These are phyloP conservation scores for Phlogophora meticulosa DNA, from an alignment of 2,888 invertebrate genomes.

Conservation along the genomic window DNA sequence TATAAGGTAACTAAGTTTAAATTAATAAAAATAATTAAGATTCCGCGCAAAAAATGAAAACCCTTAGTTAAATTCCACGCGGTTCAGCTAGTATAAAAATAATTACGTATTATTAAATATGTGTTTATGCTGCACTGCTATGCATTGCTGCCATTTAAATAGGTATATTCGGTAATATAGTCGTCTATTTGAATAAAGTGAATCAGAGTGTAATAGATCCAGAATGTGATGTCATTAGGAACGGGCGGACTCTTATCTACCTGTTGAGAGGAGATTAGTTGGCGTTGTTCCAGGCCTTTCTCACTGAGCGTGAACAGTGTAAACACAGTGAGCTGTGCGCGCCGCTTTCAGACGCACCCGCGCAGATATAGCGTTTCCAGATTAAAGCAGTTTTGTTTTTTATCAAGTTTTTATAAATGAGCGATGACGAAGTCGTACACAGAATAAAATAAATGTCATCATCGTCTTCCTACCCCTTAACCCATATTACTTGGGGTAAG, in stretches of 20 bases:
- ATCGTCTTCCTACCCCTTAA: too few species aligned
- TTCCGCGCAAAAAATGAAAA: too few species aligned
- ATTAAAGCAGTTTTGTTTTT: slow-evolving; percentile 10
- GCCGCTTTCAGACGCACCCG: slow-evolving; percentile 47
- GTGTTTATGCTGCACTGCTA: not conserved
- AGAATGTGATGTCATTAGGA: slow-evolving; percentile 83
- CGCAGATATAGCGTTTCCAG: slow-evolving; percentile 12
- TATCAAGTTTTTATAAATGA: not conserved
- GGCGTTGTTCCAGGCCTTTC: slow-evolving; percentile 81
- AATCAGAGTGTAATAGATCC: slow-evolving; percentile 79
- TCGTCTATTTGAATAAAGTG: slow-evolving; percentile 82
- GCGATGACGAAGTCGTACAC: not conserved
- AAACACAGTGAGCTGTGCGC: slow-evolving; percentile 73
- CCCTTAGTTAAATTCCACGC: too few species aligned
- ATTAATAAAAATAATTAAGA: too few species aligned
- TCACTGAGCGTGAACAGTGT: slow-evolving; percentile 70
- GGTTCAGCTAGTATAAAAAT: too few species aligned
- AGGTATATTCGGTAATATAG: slow-evolving; percentile 25
- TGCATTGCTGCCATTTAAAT: slow-evolving; percentile 31
- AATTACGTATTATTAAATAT: too few species aligned
- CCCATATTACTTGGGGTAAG: too few species aligned
- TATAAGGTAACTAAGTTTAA: too few species aligned
- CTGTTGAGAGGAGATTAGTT: slow-evolving; percentile 86
- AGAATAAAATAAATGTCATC: not conserved
- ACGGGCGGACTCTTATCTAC: slow-evolving; percentile 82